Conservation (phyloP, 2,797 vertebrate genomes). For the Pseudochirops cupreus region DNA sequence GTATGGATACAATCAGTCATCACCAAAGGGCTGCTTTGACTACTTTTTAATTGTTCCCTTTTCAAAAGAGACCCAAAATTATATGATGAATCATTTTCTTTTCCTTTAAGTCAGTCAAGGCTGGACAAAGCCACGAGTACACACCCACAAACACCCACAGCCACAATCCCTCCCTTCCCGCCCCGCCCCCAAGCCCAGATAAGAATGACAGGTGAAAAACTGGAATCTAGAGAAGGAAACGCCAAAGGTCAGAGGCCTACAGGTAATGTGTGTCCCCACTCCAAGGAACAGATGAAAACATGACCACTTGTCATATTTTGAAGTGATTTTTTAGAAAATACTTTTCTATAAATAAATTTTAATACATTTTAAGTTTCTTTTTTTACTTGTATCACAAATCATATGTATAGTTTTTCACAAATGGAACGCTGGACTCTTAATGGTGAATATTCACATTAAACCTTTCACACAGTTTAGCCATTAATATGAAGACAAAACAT, state of each 20-base stretch:
- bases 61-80: conserved; percentile 60
- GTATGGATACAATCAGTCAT: conserved; percentile 28
- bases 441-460: conserved; percentile 75
- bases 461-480: conserved; percentile 74
- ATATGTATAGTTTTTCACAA: conserved; percentile 72
- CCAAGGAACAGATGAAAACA: conserved; percentile 61
- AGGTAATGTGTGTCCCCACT: background rate
- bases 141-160: background rate
- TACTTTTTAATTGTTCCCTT: conserved; percentile 66
- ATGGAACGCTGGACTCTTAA: conserved; percentile 77
- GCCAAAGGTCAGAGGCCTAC: background rate
- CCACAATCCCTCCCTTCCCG: background rate
- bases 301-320: conserved; percentile 82
- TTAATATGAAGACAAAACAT: conserved; percentile 64
- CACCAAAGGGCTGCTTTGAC: conserved; percentile 39
- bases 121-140: background rate
- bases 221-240: background rate
- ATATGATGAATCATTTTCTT: conserved; percentile 61
- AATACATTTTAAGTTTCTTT: conserved; percentile 77
- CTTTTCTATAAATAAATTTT: conserved; percentile 84
- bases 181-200: background rate
- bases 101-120: conserved; percentile 58
- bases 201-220: background rate
- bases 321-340: conserved; percentile 82
- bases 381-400: conserved; percentile 67